phyloP scores from a whole-genome alignment of 2,888 invertebrate species.

The Orthosia gracilis region DNA sequence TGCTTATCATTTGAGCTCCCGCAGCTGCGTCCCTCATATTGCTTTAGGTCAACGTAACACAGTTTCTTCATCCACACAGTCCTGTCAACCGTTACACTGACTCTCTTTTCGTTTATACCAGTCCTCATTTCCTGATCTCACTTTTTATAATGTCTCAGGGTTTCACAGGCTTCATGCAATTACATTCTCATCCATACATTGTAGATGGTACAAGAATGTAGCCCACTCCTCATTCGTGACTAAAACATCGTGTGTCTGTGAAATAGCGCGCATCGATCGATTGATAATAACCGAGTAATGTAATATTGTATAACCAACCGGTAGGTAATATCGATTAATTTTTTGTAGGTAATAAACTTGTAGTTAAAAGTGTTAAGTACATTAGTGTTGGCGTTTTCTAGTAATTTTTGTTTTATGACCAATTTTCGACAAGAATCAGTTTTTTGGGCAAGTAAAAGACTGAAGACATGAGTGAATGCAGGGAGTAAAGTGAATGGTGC shows the following conservation, averaged over 20 bases:
- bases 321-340: constrained; percentile 55
- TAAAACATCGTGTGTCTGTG: constrained; percentile 48
- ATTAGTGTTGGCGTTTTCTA: constrained; percentile 21
- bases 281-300: constrained; percentile 54
- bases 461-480: too few relatives aligned
- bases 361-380: constrained; percentile 28
- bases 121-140: too few relatives aligned
- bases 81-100: too few relatives aligned
- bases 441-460: neutral
- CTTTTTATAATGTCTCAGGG: too few relatives aligned
- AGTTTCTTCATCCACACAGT: too few relatives aligned
- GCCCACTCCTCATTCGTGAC: constrained; percentile 49
- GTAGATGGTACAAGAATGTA: too few relatives aligned
- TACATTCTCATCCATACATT: neutral
- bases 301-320: constrained; percentile 59
- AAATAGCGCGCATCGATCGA: constrained; percentile 56
- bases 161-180: neutral
- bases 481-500: too few relatives aligned
- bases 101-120: too few relatives aligned
- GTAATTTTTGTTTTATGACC: constrained; percentile 26
- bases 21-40: too few relatives aligned
- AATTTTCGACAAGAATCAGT: neutral
- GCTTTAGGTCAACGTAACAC: too few relatives aligned
- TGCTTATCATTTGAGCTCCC: too few relatives aligned
- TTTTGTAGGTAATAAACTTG: constrained; percentile 32